phyloP scores from a whole-genome alignment of 1,140 invertebrate genomes.

The Heterodera carotae region DNA sequence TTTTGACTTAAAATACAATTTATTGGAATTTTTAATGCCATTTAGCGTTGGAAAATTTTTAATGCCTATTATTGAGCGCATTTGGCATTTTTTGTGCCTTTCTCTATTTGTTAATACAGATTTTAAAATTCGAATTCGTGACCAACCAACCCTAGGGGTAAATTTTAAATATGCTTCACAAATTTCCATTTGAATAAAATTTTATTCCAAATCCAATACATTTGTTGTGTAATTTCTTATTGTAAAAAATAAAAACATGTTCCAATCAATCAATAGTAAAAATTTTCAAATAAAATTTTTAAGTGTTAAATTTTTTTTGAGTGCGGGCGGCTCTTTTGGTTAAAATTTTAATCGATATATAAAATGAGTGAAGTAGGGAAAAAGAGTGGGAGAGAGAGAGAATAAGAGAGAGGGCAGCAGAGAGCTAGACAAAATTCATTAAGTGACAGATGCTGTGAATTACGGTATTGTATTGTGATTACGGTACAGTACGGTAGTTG shows the following conservation, averaged over 20 bases:
- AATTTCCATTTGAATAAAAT: constrained; percentile 1
- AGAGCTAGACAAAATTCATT: not conserved
- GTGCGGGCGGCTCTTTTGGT: not conserved
- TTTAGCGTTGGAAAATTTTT: too few relatives aligned
- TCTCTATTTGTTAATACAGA: too few relatives aligned
- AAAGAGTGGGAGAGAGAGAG: not conserved
- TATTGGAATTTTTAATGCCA: too few relatives aligned
- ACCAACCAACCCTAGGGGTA: too few relatives aligned
- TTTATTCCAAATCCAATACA: constrained; percentile 7
- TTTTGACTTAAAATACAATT: too few relatives aligned
- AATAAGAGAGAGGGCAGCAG: constrained; percentile 4
- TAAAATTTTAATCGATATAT: constrained; percentile 4
- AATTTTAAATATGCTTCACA: not conserved
- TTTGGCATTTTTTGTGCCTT: too few relatives aligned
- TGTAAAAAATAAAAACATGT: too few relatives aligned
- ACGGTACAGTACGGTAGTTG: not conserved
- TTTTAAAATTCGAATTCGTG: too few relatives aligned
- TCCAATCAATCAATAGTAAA: not conserved
- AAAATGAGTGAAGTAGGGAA: not conserved
- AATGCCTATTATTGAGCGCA: too few relatives aligned
- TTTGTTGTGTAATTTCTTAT: too few relatives aligned
- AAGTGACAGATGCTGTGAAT: too few relatives aligned
- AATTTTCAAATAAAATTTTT: not conserved
- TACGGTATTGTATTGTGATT: not conserved
- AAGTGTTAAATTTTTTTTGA: constrained; percentile 8